phyloP scores from a whole-genome alignment of 2,113 vertebrate genomes.

The Pogona vitticeps region DNA sequence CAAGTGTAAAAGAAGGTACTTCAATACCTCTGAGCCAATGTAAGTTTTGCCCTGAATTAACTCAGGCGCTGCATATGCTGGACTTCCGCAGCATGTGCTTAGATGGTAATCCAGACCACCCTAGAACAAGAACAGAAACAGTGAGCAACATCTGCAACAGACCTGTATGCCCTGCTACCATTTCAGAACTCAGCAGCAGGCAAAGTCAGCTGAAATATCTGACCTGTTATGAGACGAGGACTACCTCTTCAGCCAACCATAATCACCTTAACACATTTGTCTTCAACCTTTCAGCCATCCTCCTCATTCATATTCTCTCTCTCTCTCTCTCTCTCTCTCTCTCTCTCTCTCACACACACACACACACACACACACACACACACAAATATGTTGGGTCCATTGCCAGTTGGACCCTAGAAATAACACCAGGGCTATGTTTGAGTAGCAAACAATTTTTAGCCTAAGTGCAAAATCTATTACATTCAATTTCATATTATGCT shows the following conservation, averaged over 20 bases:
- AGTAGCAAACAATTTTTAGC: not conserved
- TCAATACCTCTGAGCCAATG: slow-evolving; percentile 91
- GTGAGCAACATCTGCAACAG: not conserved
- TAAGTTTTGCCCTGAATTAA: slow-evolving; percentile 94
- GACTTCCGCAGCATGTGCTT: slow-evolving; percentile 93
- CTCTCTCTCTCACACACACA: too few relatives aligned
- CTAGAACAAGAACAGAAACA: slow-evolving; percentile 63
- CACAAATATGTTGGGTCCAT: not conserved
- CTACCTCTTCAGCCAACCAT: too few relatives aligned
- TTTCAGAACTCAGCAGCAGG: not conserved
- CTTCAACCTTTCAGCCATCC: not conserved
- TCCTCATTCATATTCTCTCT: not conserved
- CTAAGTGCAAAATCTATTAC: not conserved
- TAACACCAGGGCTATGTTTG: not conserved
- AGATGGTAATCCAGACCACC: slow-evolving; percentile 88
- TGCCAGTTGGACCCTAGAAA: not conserved
- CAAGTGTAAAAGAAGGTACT: accelerated
- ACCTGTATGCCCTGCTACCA: not conserved
- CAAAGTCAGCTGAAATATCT: not conserved
- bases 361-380: too few relatives aligned
- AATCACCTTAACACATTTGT: not conserved
- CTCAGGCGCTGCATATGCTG: slow-evolving; percentile 94
- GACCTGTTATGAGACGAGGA: not conserved
- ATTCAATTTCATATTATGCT: not conserved
- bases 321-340: too few relatives aligned